phyloP scores from a whole-genome alignment of 1,140 invertebrate species.

The Zaprionus ornatus region DNA sequence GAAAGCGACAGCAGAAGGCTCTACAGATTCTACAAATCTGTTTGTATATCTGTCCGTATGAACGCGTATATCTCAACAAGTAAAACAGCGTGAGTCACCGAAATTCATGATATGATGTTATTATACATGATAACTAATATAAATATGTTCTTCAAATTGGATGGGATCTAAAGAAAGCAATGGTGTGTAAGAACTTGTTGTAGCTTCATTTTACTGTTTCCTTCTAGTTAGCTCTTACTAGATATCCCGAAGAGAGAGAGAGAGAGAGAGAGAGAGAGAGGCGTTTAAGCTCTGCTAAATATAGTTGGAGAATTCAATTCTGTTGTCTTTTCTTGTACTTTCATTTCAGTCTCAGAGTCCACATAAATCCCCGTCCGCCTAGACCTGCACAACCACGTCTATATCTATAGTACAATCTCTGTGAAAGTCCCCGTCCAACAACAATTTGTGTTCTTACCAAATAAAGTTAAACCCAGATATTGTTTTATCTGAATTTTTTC shows the following conservation, averaged over 20 bases:
- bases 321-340: conserved; percentile 64
- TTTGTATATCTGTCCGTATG: not conserved
- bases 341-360: conserved; percentile 76
- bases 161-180: no score
- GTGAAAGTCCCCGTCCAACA: conserved; percentile 24
- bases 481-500: not conserved
- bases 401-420: conserved; percentile 30
- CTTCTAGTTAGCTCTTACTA: not conserved
- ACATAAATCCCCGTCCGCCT: conserved; percentile 54
- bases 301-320: conserved; percentile 42
- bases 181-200: no score
- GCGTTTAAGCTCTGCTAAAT: not conserved
- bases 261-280: not conserved
- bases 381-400: conserved; percentile 34
- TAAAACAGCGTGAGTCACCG: not conserved
- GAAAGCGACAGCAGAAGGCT: no score
- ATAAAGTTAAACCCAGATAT: conserved; percentile 30
- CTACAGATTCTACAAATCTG: no score
- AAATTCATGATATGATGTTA: not conserved
- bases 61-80: not conserved
- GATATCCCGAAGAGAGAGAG: not conserved
- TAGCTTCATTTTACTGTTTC: not conserved
- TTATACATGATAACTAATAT: not conserved
- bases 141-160: not conserved
- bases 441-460: conserved; percentile 34